A percentile compares a stretch with the other conserved stretches of the same genome.
Conservation (phyloP, 2,888 invertebrate species). For the Lasioglossum marginatum region DNA sequence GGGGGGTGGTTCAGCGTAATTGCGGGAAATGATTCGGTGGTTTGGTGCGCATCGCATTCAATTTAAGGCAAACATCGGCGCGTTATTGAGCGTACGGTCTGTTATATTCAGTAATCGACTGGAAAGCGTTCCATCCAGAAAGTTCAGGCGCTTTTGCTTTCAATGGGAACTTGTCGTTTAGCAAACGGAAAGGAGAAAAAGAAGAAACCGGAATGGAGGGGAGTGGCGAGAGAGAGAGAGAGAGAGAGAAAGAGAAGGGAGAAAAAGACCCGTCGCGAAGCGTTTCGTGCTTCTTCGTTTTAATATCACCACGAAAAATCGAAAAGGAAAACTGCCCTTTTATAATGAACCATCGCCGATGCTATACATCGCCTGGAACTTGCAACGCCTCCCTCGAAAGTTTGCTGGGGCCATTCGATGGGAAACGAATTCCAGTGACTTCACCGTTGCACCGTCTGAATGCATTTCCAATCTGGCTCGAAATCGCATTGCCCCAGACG, state of each 20-base stretch:
- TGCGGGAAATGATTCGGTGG: background rate
- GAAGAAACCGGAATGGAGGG: background rate
- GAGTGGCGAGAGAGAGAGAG: background rate
- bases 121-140: constrained; percentile 37
- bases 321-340: constrained; percentile 22
- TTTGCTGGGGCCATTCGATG: constrained; percentile 40
- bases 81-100: constrained; percentile 18
- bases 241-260: background rate
- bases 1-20: background rate
- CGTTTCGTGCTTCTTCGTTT: constrained; percentile 24
- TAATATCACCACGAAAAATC: constrained; percentile 48
- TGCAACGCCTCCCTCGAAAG: constrained; percentile 50
- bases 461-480: constrained; percentile 56
- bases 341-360: constrained; percentile 47
- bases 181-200: constrained; percentile 2
- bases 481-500: constrained; percentile 56
- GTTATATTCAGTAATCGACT: constrained; percentile 45
- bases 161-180: constrained; percentile 29
- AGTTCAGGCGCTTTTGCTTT: constrained; percentile 24
- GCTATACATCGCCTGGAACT: constrained; percentile 52
- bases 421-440: constrained; percentile 56
- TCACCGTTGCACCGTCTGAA: constrained; percentile 41
- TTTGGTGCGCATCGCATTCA: background rate
- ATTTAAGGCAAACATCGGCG: constrained; percentile 11
- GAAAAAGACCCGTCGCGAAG: background rate